These are phyloP conservation scores for Drosophila yakuba DNA, from an alignment of 1,140 invertebrate genomes.

Conservation along the genomic window DNA sequence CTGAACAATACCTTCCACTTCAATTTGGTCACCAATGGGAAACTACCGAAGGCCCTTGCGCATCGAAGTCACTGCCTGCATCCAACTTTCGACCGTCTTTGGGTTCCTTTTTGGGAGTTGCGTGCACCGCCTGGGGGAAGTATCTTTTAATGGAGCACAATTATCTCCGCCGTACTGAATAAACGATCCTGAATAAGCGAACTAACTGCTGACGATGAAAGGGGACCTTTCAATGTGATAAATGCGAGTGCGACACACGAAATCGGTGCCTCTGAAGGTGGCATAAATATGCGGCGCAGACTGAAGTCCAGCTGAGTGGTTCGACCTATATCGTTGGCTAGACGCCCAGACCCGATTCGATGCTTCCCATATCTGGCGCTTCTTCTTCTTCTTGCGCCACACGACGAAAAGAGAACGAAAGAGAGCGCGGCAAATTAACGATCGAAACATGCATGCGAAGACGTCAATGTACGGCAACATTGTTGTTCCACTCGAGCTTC, in stretches of 20 bases:
- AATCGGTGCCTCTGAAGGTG: constrained; percentile 5
- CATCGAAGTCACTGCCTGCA: background rate
- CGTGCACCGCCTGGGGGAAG: constrained; percentile 19
- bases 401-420: background rate
- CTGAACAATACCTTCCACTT: constrained; percentile 3
- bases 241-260: constrained; percentile 39
- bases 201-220: constrained; percentile 26
- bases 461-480: constrained; percentile 79
- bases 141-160: constrained; percentile 23
- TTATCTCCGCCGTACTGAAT: constrained; percentile 14
- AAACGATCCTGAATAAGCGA: constrained; percentile 20
- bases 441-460: constrained; percentile 28
- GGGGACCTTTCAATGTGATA: constrained; percentile 52
- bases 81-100: background rate
- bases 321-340: constrained; percentile 51
- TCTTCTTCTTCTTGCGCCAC: constrained; percentile 2
- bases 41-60: background rate
- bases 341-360: constrained; percentile 28
- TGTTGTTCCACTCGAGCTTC: constrained; percentile 54
- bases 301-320: constrained; percentile 30
- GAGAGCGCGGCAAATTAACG: constrained; percentile 3
- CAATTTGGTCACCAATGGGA: constrained; percentile 12
- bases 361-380: constrained; percentile 20
- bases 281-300: constrained; percentile 20
- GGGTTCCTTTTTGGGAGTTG: constrained; percentile 3